Base-by-base conservation (phyloP, 2,113 vertebrate species). In the Mobula hypostoma region DNA sequence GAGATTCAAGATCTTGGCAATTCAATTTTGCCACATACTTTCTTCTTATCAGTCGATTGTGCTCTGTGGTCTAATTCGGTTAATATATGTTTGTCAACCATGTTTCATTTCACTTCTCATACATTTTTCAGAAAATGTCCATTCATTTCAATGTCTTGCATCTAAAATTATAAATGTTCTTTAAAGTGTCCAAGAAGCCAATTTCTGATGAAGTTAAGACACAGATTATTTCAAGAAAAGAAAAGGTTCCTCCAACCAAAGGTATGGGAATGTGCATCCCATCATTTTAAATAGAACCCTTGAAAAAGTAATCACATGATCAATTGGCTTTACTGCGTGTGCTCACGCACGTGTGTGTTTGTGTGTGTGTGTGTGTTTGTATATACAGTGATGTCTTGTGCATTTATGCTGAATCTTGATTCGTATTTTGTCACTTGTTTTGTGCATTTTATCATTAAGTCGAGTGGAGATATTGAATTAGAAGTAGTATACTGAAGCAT, bases 151-250 rank as follows among this genome's bases (percentile, higher is more conserved):
- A 63, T 87, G 83, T 32, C 14, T 8, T 66, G 32, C 32, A 93
- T 74, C 76, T 94, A 94, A 95, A 95, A 94, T 66, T 95, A 85
- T 94, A 95, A 29, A 95, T 93, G 96, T 82, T 96, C 94, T 94
- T 96, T 96, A 96, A 96, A 96, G 96, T 96, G 94, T 95, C 95
- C 2, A 24, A 40, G 68, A 70, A 92, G 14, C 17, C 0, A 15
- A 6, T 40, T 48, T 5, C 12, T 93, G 91, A 93, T 24, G 91
- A 93, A n/a, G n/a, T 90, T 90, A 19, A 66, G 24, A 70, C 11
- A 56, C 7, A 74, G 27, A 76, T 36, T 56, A 11, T 93, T 76
- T 56, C 91, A 74, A 93, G 66, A 56, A 74, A 93, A 19, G 91
- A 93, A 56, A 29, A 70, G 27, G 70, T 76, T 48, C 68, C 40